A percentile compares a stretch with the other conserved stretches of the same genome.
Conservation (phyloP, 2,888 invertebrate species). For the Leptinotarsa juncta region DNA sequence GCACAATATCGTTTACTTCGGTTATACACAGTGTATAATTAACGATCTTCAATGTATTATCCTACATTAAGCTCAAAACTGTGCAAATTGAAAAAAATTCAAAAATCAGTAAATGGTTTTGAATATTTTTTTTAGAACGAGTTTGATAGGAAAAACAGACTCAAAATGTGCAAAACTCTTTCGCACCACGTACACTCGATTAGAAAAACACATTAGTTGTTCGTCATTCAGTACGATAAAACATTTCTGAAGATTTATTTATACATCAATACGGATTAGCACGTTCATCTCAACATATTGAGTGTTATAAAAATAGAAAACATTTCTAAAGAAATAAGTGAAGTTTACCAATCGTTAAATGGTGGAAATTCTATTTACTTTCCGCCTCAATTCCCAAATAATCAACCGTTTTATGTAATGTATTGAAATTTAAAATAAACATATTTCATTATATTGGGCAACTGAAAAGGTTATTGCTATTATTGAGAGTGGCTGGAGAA, state of each 20-base stretch:
- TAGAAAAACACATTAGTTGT: background rate
- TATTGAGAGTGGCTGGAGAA: background rate
- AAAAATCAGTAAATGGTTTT: too few relatives aligned
- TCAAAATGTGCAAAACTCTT: background rate
- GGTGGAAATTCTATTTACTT: constrained; percentile 38
- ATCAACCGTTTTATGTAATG: constrained; percentile 9
- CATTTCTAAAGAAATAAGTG: constrained; percentile 39
- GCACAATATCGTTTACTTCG: too few relatives aligned
- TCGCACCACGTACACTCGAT: background rate
- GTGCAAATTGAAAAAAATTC: too few relatives aligned
- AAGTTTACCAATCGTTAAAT: constrained; percentile 34
- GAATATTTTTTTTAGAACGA: too few relatives aligned
- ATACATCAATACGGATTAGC: constrained; percentile 27
- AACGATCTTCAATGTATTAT: too few relatives aligned
- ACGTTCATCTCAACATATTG: constrained; percentile 36
- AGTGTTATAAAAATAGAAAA: constrained; percentile 42
- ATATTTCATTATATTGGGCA: background rate
- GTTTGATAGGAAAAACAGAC: background rate
- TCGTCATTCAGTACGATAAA: constrained; percentile 11
- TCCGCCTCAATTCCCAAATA: constrained; percentile 26
- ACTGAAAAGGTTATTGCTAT: constrained; percentile 12
- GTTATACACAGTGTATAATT: too few relatives aligned
- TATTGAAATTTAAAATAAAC: constrained; percentile 10
- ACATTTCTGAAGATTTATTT: constrained; percentile 14
- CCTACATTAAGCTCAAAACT: too few relatives aligned